These are phyloP conservation scores for Odontocerum albicorne DNA, from an alignment of 2,888 invertebrate genomes.

Conservation along the genomic window DNA sequence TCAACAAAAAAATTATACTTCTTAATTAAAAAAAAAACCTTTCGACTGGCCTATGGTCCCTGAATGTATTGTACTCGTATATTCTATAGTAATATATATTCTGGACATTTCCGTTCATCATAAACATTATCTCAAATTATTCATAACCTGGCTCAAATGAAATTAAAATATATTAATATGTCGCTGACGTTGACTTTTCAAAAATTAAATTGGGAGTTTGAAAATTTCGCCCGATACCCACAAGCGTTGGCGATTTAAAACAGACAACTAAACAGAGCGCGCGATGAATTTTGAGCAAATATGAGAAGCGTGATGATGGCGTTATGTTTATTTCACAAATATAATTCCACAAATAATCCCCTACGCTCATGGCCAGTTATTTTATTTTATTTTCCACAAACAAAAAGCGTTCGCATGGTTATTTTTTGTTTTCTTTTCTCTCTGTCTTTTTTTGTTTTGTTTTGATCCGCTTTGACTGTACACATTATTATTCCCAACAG, in stretches of 20 bases:
- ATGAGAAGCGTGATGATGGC: conserved; percentile 10
- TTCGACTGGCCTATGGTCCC: no score
- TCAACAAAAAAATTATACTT: no score
- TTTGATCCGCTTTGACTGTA: conserved; percentile 9
- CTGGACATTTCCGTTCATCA: no score
- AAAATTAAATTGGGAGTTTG: neutral
- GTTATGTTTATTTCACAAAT: neutral
- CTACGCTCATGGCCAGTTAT: neutral
- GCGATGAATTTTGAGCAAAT: conserved; percentile 8
- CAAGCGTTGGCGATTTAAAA: neutral
- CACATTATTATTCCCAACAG: conserved; percentile 5
- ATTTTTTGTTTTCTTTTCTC: conserved; percentile 6
- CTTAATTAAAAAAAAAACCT: no score
- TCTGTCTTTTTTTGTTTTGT: no score
- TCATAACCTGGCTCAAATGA: no score
- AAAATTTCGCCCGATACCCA: neutral
- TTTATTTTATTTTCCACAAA: neutral
- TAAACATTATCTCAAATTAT: no score
- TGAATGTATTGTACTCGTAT: no score
- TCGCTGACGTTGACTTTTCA: neutral
- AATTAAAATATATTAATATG: no score
- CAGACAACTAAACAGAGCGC: neutral
- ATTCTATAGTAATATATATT: no score
- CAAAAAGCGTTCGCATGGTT: neutral
- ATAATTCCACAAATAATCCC: no score